phyloP scores from a whole-genome alignment of 37 sponge, comb jelly and placozoan species.

The Theonella swinhoei region DNA sequence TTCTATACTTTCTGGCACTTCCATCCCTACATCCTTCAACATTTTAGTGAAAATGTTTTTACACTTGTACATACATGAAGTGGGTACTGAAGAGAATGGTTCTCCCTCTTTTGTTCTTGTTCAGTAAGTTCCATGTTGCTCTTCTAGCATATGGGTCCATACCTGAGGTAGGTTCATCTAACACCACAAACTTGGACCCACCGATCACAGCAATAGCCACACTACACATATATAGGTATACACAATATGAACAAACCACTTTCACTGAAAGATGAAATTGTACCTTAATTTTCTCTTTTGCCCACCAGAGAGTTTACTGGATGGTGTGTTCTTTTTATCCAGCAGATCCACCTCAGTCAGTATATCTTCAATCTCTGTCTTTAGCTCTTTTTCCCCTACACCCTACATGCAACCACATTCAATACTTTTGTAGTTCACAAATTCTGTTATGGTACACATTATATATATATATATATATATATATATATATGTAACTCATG shows the following conservation, averaged over 20 bases:
- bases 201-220: conserved; percentile 84
- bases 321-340: conserved; percentile 75
- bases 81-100: conserved; percentile 80
- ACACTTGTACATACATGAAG: too few relatives aligned
- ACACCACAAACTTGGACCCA: conserved; percentile 88
- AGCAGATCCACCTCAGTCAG: conserved; percentile 62
- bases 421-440: too few relatives aligned
- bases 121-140: conserved; percentile 89
- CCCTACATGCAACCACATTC: neutral
- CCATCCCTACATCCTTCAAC: too few relatives aligned
- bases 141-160: conserved; percentile 92
- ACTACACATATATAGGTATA: too few relatives aligned
- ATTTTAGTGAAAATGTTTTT: too few relatives aligned
- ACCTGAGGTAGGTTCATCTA: conserved; percentile 98
- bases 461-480: too few relatives aligned
- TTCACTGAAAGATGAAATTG: too few relatives aligned
- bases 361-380: conserved; percentile 69
- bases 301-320: conserved; percentile 88
- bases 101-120: conserved; percentile 70
- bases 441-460: too few relatives aligned
- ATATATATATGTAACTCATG: conserved; percentile 1
- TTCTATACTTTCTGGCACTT: too few relatives aligned
- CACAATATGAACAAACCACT: too few relatives aligned
- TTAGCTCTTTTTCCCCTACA: conserved; percentile 33
- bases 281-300: conserved; percentile 96